Percentiles rank a stretch among this genome's conserved stretches.
phyloP scores from a whole-genome alignment of 2,888 invertebrate species.

The Coronaproctus castanopsis region DNA sequence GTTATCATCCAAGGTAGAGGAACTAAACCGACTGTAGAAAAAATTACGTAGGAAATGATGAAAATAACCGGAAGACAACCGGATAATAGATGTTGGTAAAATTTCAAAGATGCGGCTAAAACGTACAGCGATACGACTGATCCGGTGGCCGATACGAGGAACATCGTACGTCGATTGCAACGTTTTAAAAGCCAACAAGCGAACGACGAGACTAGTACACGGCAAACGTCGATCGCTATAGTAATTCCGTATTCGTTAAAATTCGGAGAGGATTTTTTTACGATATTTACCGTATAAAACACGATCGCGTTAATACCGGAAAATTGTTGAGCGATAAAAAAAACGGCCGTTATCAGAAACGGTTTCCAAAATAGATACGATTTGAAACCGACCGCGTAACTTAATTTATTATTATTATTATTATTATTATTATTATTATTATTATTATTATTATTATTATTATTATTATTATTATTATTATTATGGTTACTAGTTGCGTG shows the following conservation, averaged over 20 bases:
- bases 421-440: neutral
- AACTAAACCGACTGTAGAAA: constrained; percentile 38
- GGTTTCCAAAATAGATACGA: constrained; percentile 27
- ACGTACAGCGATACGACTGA: constrained; percentile 39
- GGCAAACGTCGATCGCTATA: constrained; percentile 39
- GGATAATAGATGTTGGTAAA: neutral
- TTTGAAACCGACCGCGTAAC: neutral
- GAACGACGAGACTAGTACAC: constrained; percentile 38
- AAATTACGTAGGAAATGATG: constrained; percentile 36
- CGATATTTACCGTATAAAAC: constrained; percentile 46
- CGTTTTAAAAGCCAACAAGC: constrained; percentile 41
- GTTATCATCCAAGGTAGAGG: constrained; percentile 55
- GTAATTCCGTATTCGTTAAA: constrained; percentile 45
- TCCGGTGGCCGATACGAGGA: constrained; percentile 40
- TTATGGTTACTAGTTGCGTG: neutral
- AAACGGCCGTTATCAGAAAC: constrained; percentile 37
- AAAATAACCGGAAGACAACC: constrained; percentile 27
- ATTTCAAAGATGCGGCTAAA: constrained; percentile 25
- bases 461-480: neutral
- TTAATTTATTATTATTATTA: neutral
- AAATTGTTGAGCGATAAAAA: constrained; percentile 46
- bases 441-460: neutral
- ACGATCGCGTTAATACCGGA: constrained; percentile 50
- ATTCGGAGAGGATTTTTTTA: constrained; percentile 37
- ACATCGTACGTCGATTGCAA: constrained; percentile 41